These are phyloP conservation scores for Synanthedon tipuliformis DNA, from an alignment of 2,888 invertebrate species.

Conservation along the genomic window DNA sequence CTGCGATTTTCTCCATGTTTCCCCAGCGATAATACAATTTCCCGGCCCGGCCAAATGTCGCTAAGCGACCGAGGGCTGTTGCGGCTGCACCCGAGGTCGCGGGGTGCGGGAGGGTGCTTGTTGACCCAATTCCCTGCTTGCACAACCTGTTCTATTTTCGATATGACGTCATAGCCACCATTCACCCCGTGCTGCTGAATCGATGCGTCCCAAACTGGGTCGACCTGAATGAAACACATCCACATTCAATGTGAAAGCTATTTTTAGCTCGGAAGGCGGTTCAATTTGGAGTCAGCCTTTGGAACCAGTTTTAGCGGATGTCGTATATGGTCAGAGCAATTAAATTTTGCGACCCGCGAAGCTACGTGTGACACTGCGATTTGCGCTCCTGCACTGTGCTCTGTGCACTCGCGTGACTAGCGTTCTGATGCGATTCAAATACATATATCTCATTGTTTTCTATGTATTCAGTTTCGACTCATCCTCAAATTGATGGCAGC, in stretches of 20 bases:
- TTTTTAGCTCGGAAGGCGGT: slow-evolving; percentile 42
- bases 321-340: neutral
- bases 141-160: slow-evolving; percentile 56
- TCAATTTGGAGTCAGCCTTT: slow-evolving; percentile 20
- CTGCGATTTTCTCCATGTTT: slow-evolving; percentile 11
- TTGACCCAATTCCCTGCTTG: slow-evolving; percentile 51
- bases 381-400: slow-evolving; percentile 1
- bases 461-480: neutral
- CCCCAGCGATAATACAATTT: slow-evolving; percentile 20
- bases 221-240: slow-evolving; percentile 54
- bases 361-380: slow-evolving; percentile 6
- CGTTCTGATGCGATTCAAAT: neutral
- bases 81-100: slow-evolving; percentile 11
- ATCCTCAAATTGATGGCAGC: neutral
- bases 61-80: slow-evolving; percentile 13
- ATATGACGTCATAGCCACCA: slow-evolving; percentile 60
- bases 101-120: slow-evolving; percentile 24
- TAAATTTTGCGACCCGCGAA: slow-evolving; percentile 2
- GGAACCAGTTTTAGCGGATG: slow-evolving; percentile 35
- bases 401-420: neutral
- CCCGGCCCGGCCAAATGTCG: slow-evolving; percentile 16
- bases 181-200: slow-evolving; percentile 58
- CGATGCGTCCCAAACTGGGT: slow-evolving; percentile 54
- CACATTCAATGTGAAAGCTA: slow-evolving; percentile 47
- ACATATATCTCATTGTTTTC: neutral